Evolutionary conservation across 2,113 vertebrate genomes (phyloP), one percentile per base, ranked within the genome.

Genomic region (Sorex araneus): DNA sequence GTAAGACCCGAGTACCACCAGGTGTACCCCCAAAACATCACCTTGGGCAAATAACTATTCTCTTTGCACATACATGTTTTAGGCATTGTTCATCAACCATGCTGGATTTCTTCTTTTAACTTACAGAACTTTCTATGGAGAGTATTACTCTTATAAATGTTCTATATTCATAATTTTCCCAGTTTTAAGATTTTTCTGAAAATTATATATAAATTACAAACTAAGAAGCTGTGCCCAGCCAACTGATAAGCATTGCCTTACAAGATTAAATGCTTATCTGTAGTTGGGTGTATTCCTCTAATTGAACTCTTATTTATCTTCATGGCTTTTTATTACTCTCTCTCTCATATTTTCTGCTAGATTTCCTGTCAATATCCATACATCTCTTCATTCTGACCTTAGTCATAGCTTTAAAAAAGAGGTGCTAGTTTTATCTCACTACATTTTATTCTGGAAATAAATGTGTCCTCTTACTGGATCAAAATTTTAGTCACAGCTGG

Each of bases 401-500:
- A 43, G 27, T 79, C 47, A 34, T 4, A 82, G 32, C 66, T 54
- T 71, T 81, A 64, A 57, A 6, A 2, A 69, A 82, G 10, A 63
- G 89, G 30, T 30, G 57, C 23, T 21, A 71, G 45, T 57, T 12
- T 60, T 16, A 45, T 40, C 40, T 40, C 40, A 40, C 67, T 57
- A 15, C 34, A n/a, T 70, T 86, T 77, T 87, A 27, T 84, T 92
- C 89, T 27, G 28, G 23, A 90, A 94, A 76, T 89, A 67, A 32
- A 47, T 30, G 12, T n/a, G 34, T 90, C 90, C 30, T 34, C 60
- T 45, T 85, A 47, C 15, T 36, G 74, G 78, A 91, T 67, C 40
- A 78, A 66, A 23, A 10, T 89, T 54, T 82, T 87, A 73, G 71
- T 43, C 43, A 69, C 32, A 93, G n/a, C 23, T 77, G 57, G 67